Percentiles rank a stretch among this genome's conserved stretches.
Evolutionary conservation across 2,888 invertebrate genomes (phyloP).

Genomic region (Oxycera nigricornis): DNA sequence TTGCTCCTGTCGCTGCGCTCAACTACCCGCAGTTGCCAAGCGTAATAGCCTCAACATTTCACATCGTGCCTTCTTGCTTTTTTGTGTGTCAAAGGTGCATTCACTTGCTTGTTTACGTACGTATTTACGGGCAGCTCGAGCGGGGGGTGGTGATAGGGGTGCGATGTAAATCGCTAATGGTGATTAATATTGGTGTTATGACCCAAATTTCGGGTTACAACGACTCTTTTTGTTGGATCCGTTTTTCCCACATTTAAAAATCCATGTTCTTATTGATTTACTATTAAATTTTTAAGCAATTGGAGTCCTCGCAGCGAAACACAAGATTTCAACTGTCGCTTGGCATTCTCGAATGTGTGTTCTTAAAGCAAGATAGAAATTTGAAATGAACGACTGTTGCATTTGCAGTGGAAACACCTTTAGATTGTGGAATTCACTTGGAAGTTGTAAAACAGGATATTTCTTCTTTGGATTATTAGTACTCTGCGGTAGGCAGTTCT

Average conservation of each 20-base stretch:
- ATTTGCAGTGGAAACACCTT: too few relatives aligned
- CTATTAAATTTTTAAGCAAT: neutral
- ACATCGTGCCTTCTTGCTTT: neutral
- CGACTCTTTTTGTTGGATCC: neutral
- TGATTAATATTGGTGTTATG: conserved; percentile 33
- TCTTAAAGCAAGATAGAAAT: too few relatives aligned
- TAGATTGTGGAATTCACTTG: too few relatives aligned
- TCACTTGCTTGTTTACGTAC: conserved; percentile 14
- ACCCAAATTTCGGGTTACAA: conserved; percentile 7
- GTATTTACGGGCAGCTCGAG: neutral
- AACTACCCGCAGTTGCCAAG: neutral
- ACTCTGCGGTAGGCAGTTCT: too few relatives aligned
- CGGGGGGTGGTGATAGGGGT: neutral
- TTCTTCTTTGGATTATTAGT: too few relatives aligned
- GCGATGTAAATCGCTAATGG: conserved; percentile 29
- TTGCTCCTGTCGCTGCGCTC: too few relatives aligned
- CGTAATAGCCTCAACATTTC: conserved; percentile 14
- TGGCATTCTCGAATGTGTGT: too few relatives aligned
- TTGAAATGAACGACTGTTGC: too few relatives aligned
- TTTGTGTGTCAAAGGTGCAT: conserved; percentile 32
- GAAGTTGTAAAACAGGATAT: too few relatives aligned
- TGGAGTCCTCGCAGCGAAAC: too few relatives aligned
- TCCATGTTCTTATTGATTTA: neutral
- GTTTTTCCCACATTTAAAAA: neutral
- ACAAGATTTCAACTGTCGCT: too few relatives aligned